Base-by-base conservation (phyloP, 2,888 invertebrate species). In the Malacosoma neustria region DNA sequence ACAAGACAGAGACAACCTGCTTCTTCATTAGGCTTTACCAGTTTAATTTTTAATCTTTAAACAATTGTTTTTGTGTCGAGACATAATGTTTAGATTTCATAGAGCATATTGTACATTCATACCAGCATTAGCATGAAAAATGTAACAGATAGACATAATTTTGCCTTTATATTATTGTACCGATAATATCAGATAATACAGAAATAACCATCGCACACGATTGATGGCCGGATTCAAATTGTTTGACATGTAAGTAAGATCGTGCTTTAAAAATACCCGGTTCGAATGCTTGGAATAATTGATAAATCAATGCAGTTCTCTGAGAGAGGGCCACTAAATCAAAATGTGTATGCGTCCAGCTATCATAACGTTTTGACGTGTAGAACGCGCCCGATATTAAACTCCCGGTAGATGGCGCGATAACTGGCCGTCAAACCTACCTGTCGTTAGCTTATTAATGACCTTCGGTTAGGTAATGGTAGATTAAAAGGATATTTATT, bases 401-500 rank as follows among this genome's bases (percentile, higher is more conserved):
- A 75, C 74, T 74, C 55, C 67, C 74, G 69, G 70, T 79, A 82
- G 82, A 82, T 85, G 76, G 75, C 79, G 79, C 72, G 84, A 84
- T 84, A 84, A 76, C 61, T 57, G 61, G 62, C 81, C 74, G 82
- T 82, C 84, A 80, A 74, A 74, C 73, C 69, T 56, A 64, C 62
- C 79, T 85, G 84, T 85, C 84, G 79, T 75, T 82, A 76, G 54
- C 66, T 72, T 82, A 81, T 80, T 81, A 81, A 84, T 81, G 73
- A 63, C 72, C 50, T 46, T 51, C 49, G 59, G 60, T 58, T 58
- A 51, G 63, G 62, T 69, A 66, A 68, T 70, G 74, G 73, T 75
- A 65, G 70, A 71, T 67, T 65, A 70, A 66, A 61, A 59, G 57
- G 57, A 65, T 70, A 70, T 71, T 67, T 64, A 57, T 55, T 51